Base-by-base conservation (phyloP, 1,140 invertebrate genomes). In the Acyrthosiphon pisum region DNA sequence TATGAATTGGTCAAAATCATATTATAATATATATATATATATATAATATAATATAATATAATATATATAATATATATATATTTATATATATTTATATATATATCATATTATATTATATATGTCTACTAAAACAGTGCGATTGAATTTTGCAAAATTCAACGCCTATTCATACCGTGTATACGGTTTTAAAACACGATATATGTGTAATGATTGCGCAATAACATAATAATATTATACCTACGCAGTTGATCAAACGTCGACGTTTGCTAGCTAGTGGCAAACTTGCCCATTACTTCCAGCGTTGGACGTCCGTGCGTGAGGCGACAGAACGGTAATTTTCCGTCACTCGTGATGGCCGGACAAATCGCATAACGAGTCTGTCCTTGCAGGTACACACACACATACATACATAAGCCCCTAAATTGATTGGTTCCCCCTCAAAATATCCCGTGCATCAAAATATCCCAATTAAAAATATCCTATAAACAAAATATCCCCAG, bases 341-440 rank as follows among this genome's bases (percentile, higher is more conserved):
- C 30, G 46, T n/a, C 6, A 46, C 14, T n/a, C 46, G 87, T 89
- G 46, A 53, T 89, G 87, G 53, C 87, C 87, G 87, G 44, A 50
- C 87, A 89, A 89, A 89, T 89, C 48, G 23, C 87, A 35, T 89
- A 35, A 89, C 46, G 87, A 50, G 30, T 76, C 30, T 14, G 30
- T 68, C 20, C 35, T 22, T 11, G 11, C 30, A 50, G 48, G 50
- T 8, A 41, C 37, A 84, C 37, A 44, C 37, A 44, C 37, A n/a
- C 20, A 84, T 35, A 30, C 20, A 50, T 3, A 53, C 20, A 50
- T 9, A 46, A 7, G 8, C 44, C 6, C 35, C 22, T 84, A 84
- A 84, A 44, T 84, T 41, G 37, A 84, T 84, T 84, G n/a, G n/a
- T n/a, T n/a, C n/a, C n/a, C n/a, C n/a, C n/a, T n/a, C n/a, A n/a